Percentiles rank a stretch among this genome's conserved stretches.
Evolutionary conservation across 1,140 invertebrate genomes (phyloP).

Genomic region (Bursaphelenchus mucronatus): DNA sequence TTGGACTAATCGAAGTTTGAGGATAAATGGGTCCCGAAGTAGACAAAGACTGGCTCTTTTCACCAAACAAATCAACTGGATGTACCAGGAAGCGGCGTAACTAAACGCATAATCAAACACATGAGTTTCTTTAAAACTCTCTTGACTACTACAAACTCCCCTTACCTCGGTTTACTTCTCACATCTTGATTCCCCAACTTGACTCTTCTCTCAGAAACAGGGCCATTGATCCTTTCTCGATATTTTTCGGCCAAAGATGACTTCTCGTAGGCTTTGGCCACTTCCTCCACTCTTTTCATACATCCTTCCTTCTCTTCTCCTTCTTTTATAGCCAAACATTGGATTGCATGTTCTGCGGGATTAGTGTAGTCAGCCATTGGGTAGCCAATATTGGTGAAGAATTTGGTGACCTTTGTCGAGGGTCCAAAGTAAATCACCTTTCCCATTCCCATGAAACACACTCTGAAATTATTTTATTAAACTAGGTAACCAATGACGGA

Average conservation of each 20-base stretch:
- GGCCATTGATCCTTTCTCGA: too few relatives aligned
- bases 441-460: constrained; percentile 74
- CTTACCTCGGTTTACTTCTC: too few relatives aligned
- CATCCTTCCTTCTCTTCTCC: too few relatives aligned
- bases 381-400: constrained; percentile 57
- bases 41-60: constrained; percentile 83
- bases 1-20: constrained; percentile 81
- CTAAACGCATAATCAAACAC: background rate
- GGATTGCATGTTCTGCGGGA: constrained; percentile 75
- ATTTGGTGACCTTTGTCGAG: constrained; percentile 65
- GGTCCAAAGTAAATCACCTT: constrained; percentile 82
- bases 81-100: constrained; percentile 68
- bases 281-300: too few relatives aligned
- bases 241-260: too few relatives aligned
- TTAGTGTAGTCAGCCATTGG: constrained; percentile 75
- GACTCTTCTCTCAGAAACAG: too few relatives aligned
- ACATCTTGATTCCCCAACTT: too few relatives aligned
- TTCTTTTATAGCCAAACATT: too few relatives aligned
- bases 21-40: constrained; percentile 80
- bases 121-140: too few relatives aligned
- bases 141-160: too few relatives aligned
- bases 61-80: constrained; percentile 79
- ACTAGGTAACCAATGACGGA: too few relatives aligned
- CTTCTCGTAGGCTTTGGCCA: too few relatives aligned
- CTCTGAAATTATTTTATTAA: constrained; percentile 27